Evolutionary conservation across 2,113 vertebrate species (phyloP), one percentile per base, ranked within the genome.

Genomic region (Myiozetetes cayanensis): DNA sequence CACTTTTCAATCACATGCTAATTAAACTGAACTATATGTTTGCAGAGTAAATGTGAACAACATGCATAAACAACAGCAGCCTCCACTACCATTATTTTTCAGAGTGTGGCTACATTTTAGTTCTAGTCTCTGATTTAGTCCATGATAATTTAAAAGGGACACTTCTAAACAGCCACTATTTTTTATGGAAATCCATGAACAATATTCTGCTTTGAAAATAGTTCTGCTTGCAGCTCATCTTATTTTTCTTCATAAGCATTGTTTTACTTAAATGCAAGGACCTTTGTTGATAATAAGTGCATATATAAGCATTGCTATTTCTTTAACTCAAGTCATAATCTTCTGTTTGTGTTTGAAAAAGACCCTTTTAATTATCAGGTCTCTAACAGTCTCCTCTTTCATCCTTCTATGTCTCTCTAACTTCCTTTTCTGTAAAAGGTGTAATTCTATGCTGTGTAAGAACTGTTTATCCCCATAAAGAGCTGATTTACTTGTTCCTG

Each of bases 1-100:
- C 97, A 96, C 95, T 95, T 96, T 96, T 95, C 91, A 97, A 90
- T 91, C 89, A 89, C 87, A 94, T 95, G 93, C 95, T 97, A 97
- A 97, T 97, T 97, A 97, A 97, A 96, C 71, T 87, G 95, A 95
- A 91, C 83, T 75, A 44, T 90, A 83, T 7, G 6, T 92, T 95
- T 95, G 66, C 90, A 92, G 81, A 93, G 66, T 44, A 93, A 95
- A 88, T 84, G 66, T 82, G 94, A 93, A 72, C 56, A 78, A 58
- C 35, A 78, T 1, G 0, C 78, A 93, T 74, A 87, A 94, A 93
- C 65, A 94, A 75, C 52, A 89, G 65, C 92, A 96, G 80, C 37
- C 20, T 93, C 47, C 72, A 50, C 68, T 46, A 43, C 75, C 78
- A 82, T 66, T 62, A 82, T 81, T 78, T 94, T 75, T 87, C 62